A percentile compares a stretch with the other conserved stretches of the same genome.
phyloP scores from a whole-genome alignment of 2,797 vertebrate genomes.

The Parotocinclus haroldoi region DNA sequence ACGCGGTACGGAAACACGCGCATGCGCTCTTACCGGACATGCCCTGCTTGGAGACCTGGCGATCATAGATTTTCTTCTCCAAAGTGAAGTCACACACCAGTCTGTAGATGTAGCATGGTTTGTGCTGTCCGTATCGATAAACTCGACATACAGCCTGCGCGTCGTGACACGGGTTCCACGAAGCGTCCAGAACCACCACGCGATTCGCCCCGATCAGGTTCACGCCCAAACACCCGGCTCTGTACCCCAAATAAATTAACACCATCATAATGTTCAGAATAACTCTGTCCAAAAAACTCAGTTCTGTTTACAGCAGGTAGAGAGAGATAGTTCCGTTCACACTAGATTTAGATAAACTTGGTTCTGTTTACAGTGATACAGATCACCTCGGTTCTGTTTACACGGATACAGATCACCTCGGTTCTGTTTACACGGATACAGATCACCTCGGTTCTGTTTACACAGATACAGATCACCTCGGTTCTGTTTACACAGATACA shows the following conservation, averaged over 20 bases:
- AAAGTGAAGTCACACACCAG: constrained; percentile 95
- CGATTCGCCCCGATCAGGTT: constrained; percentile 97
- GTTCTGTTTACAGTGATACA: too few species aligned
- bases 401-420: too few species aligned
- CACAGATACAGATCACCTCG: too few species aligned
- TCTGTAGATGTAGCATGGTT: constrained; percentile 93
- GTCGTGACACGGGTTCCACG: constrained; percentile 98
- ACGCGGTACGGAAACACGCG: neutral
- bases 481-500: too few species aligned
- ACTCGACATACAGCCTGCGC: constrained; percentile 96
- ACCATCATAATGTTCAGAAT: neutral
- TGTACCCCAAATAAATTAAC: constrained; percentile 47
- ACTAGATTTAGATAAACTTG: too few species aligned
- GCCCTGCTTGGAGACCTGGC: constrained; percentile 97
- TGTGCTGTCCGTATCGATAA: constrained; percentile 95
- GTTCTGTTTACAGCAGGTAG: too few species aligned
- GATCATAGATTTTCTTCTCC: constrained; percentile 98
- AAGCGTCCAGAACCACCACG: constrained; percentile 96
- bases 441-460: too few species aligned
- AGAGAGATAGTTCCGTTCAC: too few species aligned
- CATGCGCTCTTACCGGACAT: constrained; percentile 86
- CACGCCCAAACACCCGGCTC: constrained; percentile 95
- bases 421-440: too few species aligned
- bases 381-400: too few species aligned
- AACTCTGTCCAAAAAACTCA: too few species aligned